Conservation (phyloP, 2,888 invertebrate genomes). For the Pheosia tremula region DNA sequence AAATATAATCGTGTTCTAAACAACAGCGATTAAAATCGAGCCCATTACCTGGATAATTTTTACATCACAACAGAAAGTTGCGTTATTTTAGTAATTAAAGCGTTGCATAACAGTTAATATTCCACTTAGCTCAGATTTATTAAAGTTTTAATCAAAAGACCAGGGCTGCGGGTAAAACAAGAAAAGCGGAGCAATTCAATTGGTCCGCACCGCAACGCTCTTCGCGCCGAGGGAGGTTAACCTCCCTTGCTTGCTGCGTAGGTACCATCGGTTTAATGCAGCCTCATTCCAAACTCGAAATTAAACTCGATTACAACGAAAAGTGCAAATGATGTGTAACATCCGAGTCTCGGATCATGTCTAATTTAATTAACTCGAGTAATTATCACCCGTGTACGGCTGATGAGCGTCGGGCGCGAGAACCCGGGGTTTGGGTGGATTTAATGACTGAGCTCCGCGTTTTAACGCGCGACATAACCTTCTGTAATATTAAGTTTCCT, state of each 20-base stretch:
- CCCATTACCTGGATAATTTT: conserved; percentile 16
- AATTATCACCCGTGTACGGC: conserved; percentile 23
- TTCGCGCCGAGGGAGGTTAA: conserved; percentile 27
- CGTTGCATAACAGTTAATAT: conserved; percentile 37
- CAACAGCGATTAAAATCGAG: conserved; percentile 14
- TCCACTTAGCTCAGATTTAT: conserved; percentile 43
- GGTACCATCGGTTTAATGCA: conserved; percentile 28
- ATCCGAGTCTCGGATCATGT: conserved; percentile 14
- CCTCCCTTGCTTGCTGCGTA: conserved; percentile 29
- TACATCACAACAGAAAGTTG: conserved; percentile 19
- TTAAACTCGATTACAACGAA: conserved; percentile 24
- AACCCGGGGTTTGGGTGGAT: conserved; percentile 30
- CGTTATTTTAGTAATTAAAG: conserved; percentile 37
- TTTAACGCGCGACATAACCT: conserved; percentile 36
- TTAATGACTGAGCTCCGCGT: conserved; percentile 42
- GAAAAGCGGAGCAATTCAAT: conserved; percentile 49
- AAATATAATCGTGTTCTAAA: conserved; percentile 8
- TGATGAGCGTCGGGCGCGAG: conserved; percentile 23
- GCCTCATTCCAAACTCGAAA: conserved; percentile 33
- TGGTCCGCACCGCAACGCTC: conserved; percentile 36
- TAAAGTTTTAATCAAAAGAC: conserved; percentile 53
- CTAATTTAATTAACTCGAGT: conserved; percentile 24
- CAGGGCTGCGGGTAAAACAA: conserved; percentile 36
- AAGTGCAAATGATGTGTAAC: conserved; percentile 26
- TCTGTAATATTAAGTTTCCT: conserved; percentile 43